These are phyloP conservation scores for Polyergus mexicanus DNA, from an alignment of 1,140 invertebrate genomes.

Conservation along the genomic window DNA sequence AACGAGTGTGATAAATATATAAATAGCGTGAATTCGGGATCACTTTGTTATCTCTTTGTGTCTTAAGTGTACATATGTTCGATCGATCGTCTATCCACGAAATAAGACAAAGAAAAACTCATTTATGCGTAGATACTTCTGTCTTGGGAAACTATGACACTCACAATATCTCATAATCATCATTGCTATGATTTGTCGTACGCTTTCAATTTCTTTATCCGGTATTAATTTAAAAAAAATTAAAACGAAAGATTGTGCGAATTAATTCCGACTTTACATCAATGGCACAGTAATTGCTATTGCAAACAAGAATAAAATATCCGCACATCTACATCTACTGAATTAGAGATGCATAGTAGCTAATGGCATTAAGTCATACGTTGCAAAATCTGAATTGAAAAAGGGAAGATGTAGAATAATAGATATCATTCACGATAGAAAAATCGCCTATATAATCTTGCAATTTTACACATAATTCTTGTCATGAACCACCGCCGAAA, in stretches of 20 bases:
- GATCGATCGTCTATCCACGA: background rate
- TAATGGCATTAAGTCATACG: background rate
- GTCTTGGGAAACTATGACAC: background rate
- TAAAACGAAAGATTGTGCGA: background rate
- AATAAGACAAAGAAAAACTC: constrained; percentile 21
- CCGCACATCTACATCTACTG: background rate
- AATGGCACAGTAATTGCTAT: background rate
- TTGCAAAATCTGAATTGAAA: background rate
- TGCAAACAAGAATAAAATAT: constrained; percentile 4
- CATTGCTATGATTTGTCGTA: background rate
- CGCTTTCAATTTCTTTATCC: background rate
- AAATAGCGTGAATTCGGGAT: constrained; percentile 7
- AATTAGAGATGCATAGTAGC: background rate
- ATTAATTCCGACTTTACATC: background rate
- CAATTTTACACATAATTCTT: constrained; percentile 31
- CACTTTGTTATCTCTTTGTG: constrained; percentile 5
- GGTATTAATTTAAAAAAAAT: background rate
- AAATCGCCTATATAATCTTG: constrained; percentile 37
- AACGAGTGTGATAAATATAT: background rate
- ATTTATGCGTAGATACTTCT: background rate
- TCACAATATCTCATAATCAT: background rate
- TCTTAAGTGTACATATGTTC: background rate
- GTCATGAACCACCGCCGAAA: constrained; percentile 4
- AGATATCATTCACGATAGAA: constrained; percentile 25
- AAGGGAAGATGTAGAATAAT: background rate